Evolutionary conservation across 2,797 vertebrate genomes (phyloP).

Genomic region (Geotria australis): DNA sequence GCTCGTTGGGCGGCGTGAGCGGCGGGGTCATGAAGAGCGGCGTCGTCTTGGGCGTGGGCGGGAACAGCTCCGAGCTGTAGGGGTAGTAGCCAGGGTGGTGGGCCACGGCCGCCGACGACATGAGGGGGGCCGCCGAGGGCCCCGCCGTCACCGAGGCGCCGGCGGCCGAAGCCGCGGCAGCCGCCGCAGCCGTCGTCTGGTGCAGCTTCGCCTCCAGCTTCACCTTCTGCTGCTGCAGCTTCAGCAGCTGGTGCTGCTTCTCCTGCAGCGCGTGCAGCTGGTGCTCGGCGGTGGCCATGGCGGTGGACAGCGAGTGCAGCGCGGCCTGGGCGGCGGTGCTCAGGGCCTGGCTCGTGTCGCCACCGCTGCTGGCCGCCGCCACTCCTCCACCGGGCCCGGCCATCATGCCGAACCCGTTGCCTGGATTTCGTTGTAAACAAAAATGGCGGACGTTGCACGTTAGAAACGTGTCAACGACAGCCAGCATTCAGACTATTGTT

Average conservation of each 20-base stretch:
- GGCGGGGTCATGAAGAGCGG: conserved; percentile 97
- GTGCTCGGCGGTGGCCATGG: conserved; percentile 98
- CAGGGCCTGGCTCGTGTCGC: conserved; percentile 47
- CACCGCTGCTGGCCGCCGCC: conserved; percentile 68
- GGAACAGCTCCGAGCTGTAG: conserved; percentile 89
- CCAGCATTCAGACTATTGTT: background rate
- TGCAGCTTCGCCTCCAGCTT: conserved; percentile 96
- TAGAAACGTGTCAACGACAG: background rate
- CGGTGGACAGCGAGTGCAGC: conserved; percentile 95
- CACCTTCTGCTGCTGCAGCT: conserved; percentile 99
- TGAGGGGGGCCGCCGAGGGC: conserved; percentile 40
- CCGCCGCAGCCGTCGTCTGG: conserved; percentile 63
- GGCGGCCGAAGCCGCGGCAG: conserved; percentile 29
- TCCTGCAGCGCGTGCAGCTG: conserved; percentile 98
- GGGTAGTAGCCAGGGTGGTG: conserved; percentile 62
- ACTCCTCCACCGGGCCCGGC: conserved; percentile 65
- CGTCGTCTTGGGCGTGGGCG: conserved; percentile 90
- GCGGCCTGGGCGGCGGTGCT: conserved; percentile 97
- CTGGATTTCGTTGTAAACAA: background rate
- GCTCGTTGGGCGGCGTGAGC: conserved; percentile 84
- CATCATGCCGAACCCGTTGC: conserved; percentile 34
- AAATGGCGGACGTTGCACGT: too few species aligned
- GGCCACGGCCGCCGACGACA: conserved; percentile 15
- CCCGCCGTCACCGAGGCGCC: conserved; percentile 76
- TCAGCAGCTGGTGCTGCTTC: conserved; percentile 96